Base-by-base conservation (phyloP, 2,797 vertebrate species). In the Staurois parvus region DNA sequence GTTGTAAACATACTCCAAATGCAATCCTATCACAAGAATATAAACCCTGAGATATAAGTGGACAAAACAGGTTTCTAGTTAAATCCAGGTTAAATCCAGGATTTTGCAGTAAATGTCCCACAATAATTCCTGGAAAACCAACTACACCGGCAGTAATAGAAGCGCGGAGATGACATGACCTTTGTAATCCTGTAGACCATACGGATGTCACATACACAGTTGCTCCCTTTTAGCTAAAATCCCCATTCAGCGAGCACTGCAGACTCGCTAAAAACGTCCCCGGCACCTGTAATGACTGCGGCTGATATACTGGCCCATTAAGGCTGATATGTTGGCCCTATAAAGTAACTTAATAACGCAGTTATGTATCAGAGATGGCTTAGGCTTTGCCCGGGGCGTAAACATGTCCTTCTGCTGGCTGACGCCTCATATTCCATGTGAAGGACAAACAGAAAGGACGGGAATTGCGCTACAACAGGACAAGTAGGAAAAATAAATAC, bases 281-380 rank as follows among this genome's bases (percentile, higher is more conserved):
- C 40, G 30, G 7, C 42, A 28, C 64, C 48, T 0, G 37, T 40
- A 79, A 42, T 7, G 40, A 24, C 8, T 21, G 73, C 37, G 73
- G 76, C 59, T 68, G 73, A 76, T 76, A 83, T 83, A 83, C 74
- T 56, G 81, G 12, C 45, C 81, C 73, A 83, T 83, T 83, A 83
- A 32, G n/a, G 19, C 81, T 68, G 81, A 76, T 59, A 83, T 83
- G 81, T 83, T 52, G 59, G 81, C 72, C 81, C 81, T 76, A 83
- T 83, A 83, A 83, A 83, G 72, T 70, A 83, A 69, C 81, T 83
- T 76, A 83, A 83, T 83, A 83, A 83, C 73, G 45, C 81, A 52
- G 37, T 76, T 66, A 83, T 64, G 64, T 69, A 79, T 79, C 64
- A 68, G 64, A 69, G 73, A 56, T 12, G 37, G 64, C 64, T 78